Base-by-base conservation (phyloP, 1,140 invertebrate species). In the Ceratina australensis region DNA sequence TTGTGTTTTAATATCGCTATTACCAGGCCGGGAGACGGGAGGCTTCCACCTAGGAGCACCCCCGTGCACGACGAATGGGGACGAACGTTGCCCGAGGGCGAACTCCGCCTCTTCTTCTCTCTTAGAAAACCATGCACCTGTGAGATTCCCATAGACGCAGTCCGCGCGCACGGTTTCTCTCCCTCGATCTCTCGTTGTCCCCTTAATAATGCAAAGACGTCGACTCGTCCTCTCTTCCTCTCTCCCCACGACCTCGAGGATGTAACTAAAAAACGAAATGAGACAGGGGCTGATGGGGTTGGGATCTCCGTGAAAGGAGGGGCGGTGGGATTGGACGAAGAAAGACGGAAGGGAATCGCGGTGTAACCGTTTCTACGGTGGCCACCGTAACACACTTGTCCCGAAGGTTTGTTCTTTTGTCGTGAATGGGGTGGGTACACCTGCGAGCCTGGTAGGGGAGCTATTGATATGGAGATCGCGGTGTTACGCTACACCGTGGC, bases 1-100 rank as follows among this genome's bases (percentile, higher is more conserved):
- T 91, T 90, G 88, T 89, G 86, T 91, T 91, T 92, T 91, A 92
- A 91, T 92, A 90, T 90, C 82, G 85, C 88, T 87, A 87, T 88
- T 86, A 89, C 84, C 28, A 52, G 83, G 54, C 52, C 69, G 64
- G 69, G 78, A 66, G 74, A 68, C 68, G 42, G 74, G 33, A 26
- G 57, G 28, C n/a, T n/a, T 60, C 49, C 65, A 33, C 64, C 26
- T 56, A 22, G 49, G 59, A 64, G 54, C 85, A 79, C 80, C 78
- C 78, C 57, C 68, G 76, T 80, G 65, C 50, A 16, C 13, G n/a
- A 15, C 20, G 54, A 59, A 15, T 33, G 33, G 66, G 66, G 65
- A 86, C 57, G 73, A 79, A 78, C 60, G 59, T 85, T 80, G 56
- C 61, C 72, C 73, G 4, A 47, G 78, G 57, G 78, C 77, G 49